These are phyloP conservation scores for Oreotrochilus melanogaster DNA, from an alignment of 2,113 vertebrate genomes.

Conservation along the genomic window DNA sequence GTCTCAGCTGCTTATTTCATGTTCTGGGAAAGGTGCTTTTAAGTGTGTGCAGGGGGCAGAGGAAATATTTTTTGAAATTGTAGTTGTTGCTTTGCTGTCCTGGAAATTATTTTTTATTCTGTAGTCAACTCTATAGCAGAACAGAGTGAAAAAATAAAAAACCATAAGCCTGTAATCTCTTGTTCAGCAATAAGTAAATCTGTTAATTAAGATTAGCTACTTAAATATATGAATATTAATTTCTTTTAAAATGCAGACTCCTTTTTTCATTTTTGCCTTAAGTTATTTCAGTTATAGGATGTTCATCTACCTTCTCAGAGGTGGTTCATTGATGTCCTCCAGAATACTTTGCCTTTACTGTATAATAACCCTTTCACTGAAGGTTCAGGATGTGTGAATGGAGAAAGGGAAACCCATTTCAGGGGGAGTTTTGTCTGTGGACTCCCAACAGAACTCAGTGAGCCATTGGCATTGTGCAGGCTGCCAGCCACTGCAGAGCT, in stretches of 20 bases:
- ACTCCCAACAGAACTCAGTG: neutral
- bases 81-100: neutral
- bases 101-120: neutral
- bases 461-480: neutral
- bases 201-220: neutral
- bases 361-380: neutral
- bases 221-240: neutral
- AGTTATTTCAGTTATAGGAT: neutral
- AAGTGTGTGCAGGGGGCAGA: neutral
- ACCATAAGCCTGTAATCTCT: neutral
- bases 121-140: neutral
- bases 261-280: neutral
- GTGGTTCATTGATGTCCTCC: neutral
- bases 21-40: neutral
- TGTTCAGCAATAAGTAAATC: neutral
- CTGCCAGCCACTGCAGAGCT: neutral
- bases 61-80: too few species aligned
- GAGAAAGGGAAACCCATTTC: neutral
- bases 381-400: neutral
- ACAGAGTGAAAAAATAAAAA: neutral
- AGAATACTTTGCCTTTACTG: neutral
- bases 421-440: neutral
- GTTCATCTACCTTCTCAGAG: neutral
- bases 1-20: neutral
- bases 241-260: neutral